Percentiles rank a stretch among this genome's conserved stretches.
Conservation (phyloP, 1,140 invertebrate genomes). For the Caenorhabditis remanei region DNA sequence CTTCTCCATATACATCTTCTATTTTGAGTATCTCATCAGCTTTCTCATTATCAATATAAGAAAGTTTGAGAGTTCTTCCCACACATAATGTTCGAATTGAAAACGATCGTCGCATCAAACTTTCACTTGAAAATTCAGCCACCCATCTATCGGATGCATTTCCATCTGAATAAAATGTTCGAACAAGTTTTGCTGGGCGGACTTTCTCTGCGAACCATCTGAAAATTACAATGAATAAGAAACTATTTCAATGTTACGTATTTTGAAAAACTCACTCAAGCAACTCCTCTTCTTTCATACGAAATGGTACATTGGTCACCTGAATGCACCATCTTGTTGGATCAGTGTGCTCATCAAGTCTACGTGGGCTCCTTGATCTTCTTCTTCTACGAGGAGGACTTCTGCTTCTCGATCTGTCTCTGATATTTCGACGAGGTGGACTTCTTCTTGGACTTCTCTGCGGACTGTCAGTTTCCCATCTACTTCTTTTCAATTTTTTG, state of each 20-base stretch:
- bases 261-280: conserved; percentile 46
- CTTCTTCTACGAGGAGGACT: conserved; percentile 43
- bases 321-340: conserved; percentile 60
- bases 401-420: conserved; percentile 25
- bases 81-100: conserved; percentile 26
- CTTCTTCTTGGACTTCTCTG: conserved; percentile 16
- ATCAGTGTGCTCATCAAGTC: conserved; percentile 10
- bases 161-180: conserved; percentile 63
- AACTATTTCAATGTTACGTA: not conserved
- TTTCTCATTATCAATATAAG: conserved; percentile 51
- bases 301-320: conserved; percentile 62
- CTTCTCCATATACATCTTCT: conserved; percentile 58
- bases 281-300: conserved; percentile 58
- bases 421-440: not conserved
- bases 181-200: conserved; percentile 10
- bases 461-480: conserved; percentile 22
- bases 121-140: conserved; percentile 61
- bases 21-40: conserved; percentile 57
- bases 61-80: conserved; percentile 1
- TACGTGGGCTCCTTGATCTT: conserved; percentile 27
- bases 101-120: conserved; percentile 25
- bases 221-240: conserved; percentile 28
- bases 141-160: conserved; percentile 66
- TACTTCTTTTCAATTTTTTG: not conserved
- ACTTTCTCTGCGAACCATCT: conserved; percentile 61